Base-by-base conservation (phyloP, 1,140 invertebrate genomes). In the Chrysomallon squamiferum region DNA sequence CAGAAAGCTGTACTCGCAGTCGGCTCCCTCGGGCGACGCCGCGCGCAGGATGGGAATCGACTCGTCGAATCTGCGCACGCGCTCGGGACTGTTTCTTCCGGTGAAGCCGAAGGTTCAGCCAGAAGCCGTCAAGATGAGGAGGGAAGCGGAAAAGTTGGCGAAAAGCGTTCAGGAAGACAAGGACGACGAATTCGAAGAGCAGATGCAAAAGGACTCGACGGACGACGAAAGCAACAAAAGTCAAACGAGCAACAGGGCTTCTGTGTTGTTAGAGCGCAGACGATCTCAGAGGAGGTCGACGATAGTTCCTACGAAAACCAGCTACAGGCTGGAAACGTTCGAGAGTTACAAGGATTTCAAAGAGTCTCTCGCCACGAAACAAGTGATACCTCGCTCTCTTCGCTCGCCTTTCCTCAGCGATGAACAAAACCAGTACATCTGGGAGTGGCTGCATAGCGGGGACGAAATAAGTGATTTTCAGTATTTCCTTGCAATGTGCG, bases 401-500 rank as follows among this genome's bases (percentile, higher is more conserved):
- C 62, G 64, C 45, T 76, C 76, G 3, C 64, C 70, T 47, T 74
- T 62, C 69, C 59, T 82, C 33, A 72, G 61, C 25, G 22, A 62
- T 15, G 71, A 70, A 9, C 66, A 73, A 57, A 77, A 75, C 52
- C 74, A 80, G 43, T 61, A 73, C 13, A 80, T 82, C 7, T 82
- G 80, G 80, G 73, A 81, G 15, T 82, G 80, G 80, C 56, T 82
- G n/a, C 76, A 78, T 43, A 57, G 78, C 47, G 79, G 74, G 0
- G 77, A 78, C 18, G 67, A 66, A 43, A 70, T 78, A 58, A 71
- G 71, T 5, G 77, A 81, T 20, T 82, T 82, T 58, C 71, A 80
- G 47, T 80, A 75, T 65, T 82, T 82, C 56, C 69, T 82, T n/a
- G 73, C 73, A 29, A 74, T 82, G 3, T 82, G 80, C 65, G 78